These are phyloP conservation scores for Sebastes hubbsi DNA, from an alignment of 2,797 vertebrate species.

Conservation along the genomic window DNA sequence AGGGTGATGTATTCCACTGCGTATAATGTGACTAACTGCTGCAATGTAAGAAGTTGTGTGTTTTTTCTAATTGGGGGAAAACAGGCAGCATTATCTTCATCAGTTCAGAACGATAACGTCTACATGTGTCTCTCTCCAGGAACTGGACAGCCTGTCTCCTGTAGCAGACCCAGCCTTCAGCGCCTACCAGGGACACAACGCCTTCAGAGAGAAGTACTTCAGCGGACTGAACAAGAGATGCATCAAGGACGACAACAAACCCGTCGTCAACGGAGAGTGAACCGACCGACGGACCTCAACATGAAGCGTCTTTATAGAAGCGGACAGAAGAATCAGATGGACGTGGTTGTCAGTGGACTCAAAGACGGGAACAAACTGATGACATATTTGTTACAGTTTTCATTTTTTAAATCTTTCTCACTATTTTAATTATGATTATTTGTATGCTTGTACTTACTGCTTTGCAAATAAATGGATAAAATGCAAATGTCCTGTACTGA, in stretches of 20 bases:
- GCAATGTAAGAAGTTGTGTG: not conserved
- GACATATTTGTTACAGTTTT: not conserved
- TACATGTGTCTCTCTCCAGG: conserved; percentile 77
- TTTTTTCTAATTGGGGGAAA: not conserved
- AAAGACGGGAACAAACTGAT: not conserved
- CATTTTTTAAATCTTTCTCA: conserved; percentile 30
- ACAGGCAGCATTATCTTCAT: not conserved
- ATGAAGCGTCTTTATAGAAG: not conserved
- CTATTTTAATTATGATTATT: conserved; percentile 28
- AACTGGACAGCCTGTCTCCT: conserved; percentile 81
- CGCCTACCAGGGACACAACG: conserved; percentile 92
- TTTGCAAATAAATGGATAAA: conserved; percentile 62
- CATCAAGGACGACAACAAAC: conserved; percentile 77
- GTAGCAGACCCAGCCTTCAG: conserved; percentile 81
- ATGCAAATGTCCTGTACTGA: not conserved
- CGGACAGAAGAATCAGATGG: not conserved
- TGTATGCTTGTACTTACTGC: conserved; percentile 27
- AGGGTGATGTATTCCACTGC: not conserved
- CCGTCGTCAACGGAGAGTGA: conserved; percentile 45
- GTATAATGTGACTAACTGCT: not conserved
- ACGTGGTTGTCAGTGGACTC: not conserved
- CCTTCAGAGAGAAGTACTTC: conserved; percentile 98
- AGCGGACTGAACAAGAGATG: conserved; percentile 92
- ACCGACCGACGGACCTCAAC: not conserved
- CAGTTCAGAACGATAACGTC: not conserved